Evolutionary conservation across 1,140 invertebrate species (phyloP).

Genomic region (Yoshiicerus persimilis): DNA sequence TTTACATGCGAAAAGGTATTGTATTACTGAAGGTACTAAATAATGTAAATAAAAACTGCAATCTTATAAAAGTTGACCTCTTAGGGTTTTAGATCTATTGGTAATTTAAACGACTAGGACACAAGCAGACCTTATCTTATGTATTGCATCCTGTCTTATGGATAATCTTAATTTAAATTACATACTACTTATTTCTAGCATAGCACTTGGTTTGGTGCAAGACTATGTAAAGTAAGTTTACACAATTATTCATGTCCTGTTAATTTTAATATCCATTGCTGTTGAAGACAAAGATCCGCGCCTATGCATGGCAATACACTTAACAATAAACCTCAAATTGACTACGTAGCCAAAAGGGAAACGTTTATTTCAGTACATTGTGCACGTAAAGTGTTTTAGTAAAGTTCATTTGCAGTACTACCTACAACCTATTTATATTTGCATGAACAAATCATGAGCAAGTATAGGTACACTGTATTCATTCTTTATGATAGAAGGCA

Average conservation of each 20-base stretch:
- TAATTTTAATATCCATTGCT: not conserved
- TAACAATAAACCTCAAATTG: not conserved
- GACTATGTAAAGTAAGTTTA: not conserved
- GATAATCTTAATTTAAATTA: not conserved
- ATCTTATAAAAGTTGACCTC: not conserved
- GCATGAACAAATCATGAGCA: no score
- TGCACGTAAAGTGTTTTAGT: no score
- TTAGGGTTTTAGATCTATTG: not conserved
- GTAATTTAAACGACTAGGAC: not conserved
- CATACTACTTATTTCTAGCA: not conserved
- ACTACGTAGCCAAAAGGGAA: not conserved
- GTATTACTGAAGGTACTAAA: not conserved
- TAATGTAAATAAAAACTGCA: not conserved
- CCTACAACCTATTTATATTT: no score
- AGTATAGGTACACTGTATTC: no score
- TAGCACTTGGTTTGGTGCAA: not conserved
- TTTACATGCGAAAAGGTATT: no score
- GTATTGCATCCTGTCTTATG: not conserved
- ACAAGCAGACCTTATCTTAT: not conserved
- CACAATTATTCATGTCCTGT: not conserved
- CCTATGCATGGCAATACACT: not conserved
- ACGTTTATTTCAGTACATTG: no score
- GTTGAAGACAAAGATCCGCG: not conserved
- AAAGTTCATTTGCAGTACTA: no score
- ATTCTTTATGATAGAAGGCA: no score